Percentiles rank a stretch among this genome's conserved stretches.
These are phyloP conservation scores for Megalopta genalis DNA, from an alignment of 1,140 invertebrate species.

Conservation along the genomic window DNA sequence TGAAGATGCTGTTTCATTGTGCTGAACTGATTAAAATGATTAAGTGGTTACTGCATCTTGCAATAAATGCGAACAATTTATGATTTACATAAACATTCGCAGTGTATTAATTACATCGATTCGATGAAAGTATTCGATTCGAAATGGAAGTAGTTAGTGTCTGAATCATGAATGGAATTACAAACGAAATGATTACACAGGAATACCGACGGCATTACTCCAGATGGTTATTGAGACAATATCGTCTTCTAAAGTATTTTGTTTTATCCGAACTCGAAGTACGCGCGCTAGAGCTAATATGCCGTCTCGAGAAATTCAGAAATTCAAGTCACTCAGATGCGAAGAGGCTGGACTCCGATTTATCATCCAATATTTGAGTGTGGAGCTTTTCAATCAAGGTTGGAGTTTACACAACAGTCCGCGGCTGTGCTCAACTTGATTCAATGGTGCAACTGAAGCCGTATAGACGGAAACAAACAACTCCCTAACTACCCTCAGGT, in stretches of 20 bases:
- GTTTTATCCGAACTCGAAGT: neutral
- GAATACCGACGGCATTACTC: neutral
- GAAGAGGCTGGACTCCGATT: constrained; percentile 69
- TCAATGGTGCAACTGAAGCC: constrained; percentile 71
- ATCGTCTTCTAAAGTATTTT: neutral
- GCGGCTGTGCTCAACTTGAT: constrained; percentile 72
- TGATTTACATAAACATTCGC: too few species aligned
- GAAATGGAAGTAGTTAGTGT: too few species aligned
- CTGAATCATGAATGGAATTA: neutral
- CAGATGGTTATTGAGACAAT: neutral
- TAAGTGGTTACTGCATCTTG: too few species aligned
- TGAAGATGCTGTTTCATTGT: too few species aligned
- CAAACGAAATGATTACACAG: neutral
- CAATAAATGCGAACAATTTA: too few species aligned
- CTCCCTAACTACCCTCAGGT: constrained; percentile 68
- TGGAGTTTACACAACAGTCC: constrained; percentile 77
- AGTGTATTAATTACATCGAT: too few species aligned
- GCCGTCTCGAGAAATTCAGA: constrained; percentile 43
- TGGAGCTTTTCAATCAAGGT: constrained; percentile 78
- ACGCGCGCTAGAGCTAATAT: constrained; percentile 11
- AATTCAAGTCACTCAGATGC: constrained; percentile 59
- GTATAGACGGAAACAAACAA: constrained; percentile 75
- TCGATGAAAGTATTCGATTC: too few species aligned
- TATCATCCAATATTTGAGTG: constrained; percentile 79
- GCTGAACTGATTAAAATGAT: too few species aligned